Evolutionary conservation across 2,888 invertebrate species (phyloP).

Genomic region (Tachina fera): DNA sequence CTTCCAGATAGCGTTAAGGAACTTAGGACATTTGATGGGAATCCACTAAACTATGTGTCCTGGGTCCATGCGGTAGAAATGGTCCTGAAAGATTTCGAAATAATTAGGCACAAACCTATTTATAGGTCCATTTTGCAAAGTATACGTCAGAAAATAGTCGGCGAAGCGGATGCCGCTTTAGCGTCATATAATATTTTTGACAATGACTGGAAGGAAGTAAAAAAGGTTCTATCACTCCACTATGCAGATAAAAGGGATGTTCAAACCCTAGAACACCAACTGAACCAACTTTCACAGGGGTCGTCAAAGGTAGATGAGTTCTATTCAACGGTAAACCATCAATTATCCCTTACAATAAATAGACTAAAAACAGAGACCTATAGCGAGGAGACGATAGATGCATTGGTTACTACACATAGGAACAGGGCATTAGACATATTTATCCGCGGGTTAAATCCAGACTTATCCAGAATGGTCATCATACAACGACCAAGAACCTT

Average conservation of each 20-base stretch:
- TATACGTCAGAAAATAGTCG: neutral
- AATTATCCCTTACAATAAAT: slow-evolving; percentile 47
- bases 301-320: too few species aligned
- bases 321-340: too few species aligned
- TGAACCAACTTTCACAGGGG: too few species aligned
- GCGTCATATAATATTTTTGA: too few species aligned
- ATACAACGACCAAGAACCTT: slow-evolving; percentile 50
- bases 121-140: too few species aligned
- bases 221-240: slow-evolving; percentile 67
- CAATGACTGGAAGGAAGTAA: neutral
- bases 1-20: neutral
- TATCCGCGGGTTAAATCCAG: slow-evolving; percentile 21
- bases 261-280: slow-evolving; percentile 58
- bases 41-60: too few species aligned
- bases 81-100: too few species aligned
- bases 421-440: too few species aligned
- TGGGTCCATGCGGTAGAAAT: too few species aligned
- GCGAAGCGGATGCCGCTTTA: too few species aligned
- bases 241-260: slow-evolving; percentile 72
- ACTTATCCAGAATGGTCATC: slow-evolving; percentile 59
- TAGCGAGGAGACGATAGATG: slow-evolving; percentile 54
- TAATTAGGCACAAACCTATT: neutral
- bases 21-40: too few species aligned
- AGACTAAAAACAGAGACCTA: slow-evolving; percentile 68
- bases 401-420: slow-evolving; percentile 37